Evolutionary conservation across 53 echinoderm and acorn worm genomes (phyloP).

Genomic region (Crossaster papposus): DNA sequence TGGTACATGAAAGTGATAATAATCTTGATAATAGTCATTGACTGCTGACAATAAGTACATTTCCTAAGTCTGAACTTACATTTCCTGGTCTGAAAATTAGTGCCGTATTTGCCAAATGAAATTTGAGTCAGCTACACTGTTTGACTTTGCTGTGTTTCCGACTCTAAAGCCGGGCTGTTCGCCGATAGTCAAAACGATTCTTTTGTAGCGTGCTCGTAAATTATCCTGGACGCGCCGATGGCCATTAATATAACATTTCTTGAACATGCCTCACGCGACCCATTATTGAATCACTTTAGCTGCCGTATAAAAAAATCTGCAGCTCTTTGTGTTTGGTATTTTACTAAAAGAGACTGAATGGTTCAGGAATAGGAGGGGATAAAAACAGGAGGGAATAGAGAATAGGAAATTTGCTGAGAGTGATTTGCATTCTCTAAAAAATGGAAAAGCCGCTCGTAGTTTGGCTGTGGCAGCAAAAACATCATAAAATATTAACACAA

Average conservation of each 20-base stretch:
- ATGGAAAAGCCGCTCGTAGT: background rate
- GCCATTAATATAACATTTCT: conserved; percentile 61
- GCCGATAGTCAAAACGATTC: conserved; percentile 15
- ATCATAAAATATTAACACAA: conserved; percentile 5
- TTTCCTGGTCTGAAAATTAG: conserved; percentile 22
- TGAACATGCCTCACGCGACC: conserved; percentile 56
- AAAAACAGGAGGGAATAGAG: background rate
- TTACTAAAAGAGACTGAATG: background rate
- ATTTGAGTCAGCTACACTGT: conserved; percentile 23
- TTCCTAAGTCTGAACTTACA: background rate
- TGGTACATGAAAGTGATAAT: background rate
- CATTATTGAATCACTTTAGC: conserved; percentile 46
- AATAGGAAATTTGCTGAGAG: conserved; percentile 13
- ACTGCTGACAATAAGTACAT: background rate
- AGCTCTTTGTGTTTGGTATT: conserved; percentile 13
- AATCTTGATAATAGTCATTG: background rate
- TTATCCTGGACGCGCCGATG: conserved; percentile 35
- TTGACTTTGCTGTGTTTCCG: conserved; percentile 17
- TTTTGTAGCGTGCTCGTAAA: conserved; percentile 48
- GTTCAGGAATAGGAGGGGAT: too few relatives aligned
- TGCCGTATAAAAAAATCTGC: conserved; percentile 8
- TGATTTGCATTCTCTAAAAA: background rate
- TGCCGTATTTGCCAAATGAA: conserved; percentile 21
- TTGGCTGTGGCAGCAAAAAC: background rate
- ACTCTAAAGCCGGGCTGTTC: background rate